Base-by-base conservation (phyloP, 2,113 vertebrate genomes). In the Bubalus kerabau region DNA sequence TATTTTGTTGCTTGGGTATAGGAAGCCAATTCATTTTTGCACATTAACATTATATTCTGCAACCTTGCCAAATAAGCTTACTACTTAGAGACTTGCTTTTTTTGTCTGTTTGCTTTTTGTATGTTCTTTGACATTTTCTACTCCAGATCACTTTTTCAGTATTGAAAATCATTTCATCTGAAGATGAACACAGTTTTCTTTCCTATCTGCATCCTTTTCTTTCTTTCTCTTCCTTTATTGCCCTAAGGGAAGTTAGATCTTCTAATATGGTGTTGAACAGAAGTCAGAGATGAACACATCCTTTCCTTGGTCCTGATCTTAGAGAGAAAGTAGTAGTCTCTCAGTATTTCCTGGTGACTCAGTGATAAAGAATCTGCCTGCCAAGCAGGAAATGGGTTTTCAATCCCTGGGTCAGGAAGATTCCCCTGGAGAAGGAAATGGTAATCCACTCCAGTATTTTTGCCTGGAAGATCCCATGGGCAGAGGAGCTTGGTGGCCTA, bases 281-380 rank as follows among this genome's bases (percentile, higher is more conserved):
- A 3, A 28, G 1, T n/a, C 1, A 1, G 36, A 40, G 48, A 32
- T 6, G 5, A 57, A 57, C 52, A 1, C 9, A 16, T 28, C 14
- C 23, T 89, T 40, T 8, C 30, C 32, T 85, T 43, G 6, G 48
- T 84, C 28, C 26, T 10, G 32, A 13, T 62, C 26, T 78, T 21
- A 30, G 50, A 52, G 32, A 28, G 5, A 60, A 59, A 64, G 9
- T 9, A 16, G 2, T 12, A 23, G 36, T 74, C 15, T n/a, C n/a
- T 78, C 3, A 24, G 21, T 76, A 23, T 76, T 76, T 43, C 40
- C 36, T 76, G 36, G 23, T 74, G 36, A 36, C 71, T 74, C 21
- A 26, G 36, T 43, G 71, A 21, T 74, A 24, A 43, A 74, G 36
- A 43, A 74, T 74, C 5, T 74, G 36, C 71, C 36, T 74, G 36